Evolutionary conservation across 2,888 invertebrate genomes (phyloP).

Genomic region (Perizoma flavofasciatum): DNA sequence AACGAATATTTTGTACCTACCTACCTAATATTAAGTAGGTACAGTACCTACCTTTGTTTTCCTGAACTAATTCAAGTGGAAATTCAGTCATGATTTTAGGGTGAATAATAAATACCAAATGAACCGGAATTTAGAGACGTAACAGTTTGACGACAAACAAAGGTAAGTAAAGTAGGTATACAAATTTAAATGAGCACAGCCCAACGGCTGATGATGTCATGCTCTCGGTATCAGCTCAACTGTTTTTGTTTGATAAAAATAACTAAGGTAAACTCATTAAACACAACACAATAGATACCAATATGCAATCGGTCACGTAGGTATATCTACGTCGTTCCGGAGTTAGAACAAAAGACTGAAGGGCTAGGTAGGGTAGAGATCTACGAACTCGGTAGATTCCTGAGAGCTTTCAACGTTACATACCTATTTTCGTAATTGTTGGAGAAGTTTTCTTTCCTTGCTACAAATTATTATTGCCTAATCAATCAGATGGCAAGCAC

Average conservation of each 20-base stretch:
- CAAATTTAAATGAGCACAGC: conserved; percentile 32
- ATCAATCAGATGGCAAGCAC: no score
- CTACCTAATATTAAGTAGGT: no score
- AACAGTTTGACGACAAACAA: conserved; percentile 20
- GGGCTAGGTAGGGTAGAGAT: not conserved
- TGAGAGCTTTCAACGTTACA: no score
- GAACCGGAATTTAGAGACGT: conserved; percentile 27
- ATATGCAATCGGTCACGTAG: conserved; percentile 25
- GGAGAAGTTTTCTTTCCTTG: no score
- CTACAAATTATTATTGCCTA: no score
- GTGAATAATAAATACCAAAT: conserved; percentile 1
- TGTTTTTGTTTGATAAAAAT: conserved; percentile 27
- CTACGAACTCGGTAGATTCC: no score
- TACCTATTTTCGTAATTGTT: no score
- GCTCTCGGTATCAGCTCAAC: conserved; percentile 29
- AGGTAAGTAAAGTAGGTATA: conserved; percentile 15
- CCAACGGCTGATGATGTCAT: conserved; percentile 49
- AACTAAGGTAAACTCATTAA: conserved; percentile 27
- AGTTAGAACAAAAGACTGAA: conserved; percentile 8
- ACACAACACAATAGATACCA: conserved; percentile 17
- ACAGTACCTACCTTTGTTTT: no score
- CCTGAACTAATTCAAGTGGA: no score
- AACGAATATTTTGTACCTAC: no score
- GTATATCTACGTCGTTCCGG: not conserved
- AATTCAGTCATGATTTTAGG: no score